Conservation (phyloP, 2,113 vertebrate genomes). For the Psittacara wagleri region DNA sequence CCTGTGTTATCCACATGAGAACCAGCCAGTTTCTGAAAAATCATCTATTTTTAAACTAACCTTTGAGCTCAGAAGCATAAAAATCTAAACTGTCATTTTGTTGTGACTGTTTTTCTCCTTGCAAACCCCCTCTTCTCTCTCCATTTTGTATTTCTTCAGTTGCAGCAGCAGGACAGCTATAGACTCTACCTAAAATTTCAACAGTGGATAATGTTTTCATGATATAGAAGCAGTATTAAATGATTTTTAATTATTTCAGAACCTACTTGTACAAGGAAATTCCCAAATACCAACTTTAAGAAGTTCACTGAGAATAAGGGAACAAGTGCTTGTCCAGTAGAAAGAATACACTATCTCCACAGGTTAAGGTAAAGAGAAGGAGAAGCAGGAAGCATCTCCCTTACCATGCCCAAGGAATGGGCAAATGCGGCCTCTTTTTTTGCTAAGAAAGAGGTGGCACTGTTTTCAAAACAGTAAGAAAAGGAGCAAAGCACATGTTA, state of each 20-base stretch:
- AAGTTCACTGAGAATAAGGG: not conserved
- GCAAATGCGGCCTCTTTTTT: not conserved
- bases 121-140: not conserved
- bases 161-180: not conserved
- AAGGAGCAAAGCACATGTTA: not conserved
- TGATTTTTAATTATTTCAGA: not conserved
- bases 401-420: not conserved
- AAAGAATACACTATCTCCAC: not conserved
- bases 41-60: conserved; percentile 11
- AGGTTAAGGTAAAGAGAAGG: not conserved
- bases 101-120: not conserved
- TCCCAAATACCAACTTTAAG: not conserved
- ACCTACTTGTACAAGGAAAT: not conserved
- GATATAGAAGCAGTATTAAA: not conserved
- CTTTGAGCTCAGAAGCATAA: not conserved
- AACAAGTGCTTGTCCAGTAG: not conserved
- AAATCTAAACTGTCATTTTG: not conserved
- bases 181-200: not conserved
- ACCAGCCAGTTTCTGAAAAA: not conserved
- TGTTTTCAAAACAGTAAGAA: not conserved
- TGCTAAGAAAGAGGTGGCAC: not conserved
- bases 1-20: not conserved
- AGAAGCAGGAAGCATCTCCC: not conserved
- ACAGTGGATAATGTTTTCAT: not conserved
- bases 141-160: not conserved